These are phyloP conservation scores for Octonoba sinensis DNA, from an alignment of 2,888 invertebrate species.

Conservation along the genomic window DNA sequence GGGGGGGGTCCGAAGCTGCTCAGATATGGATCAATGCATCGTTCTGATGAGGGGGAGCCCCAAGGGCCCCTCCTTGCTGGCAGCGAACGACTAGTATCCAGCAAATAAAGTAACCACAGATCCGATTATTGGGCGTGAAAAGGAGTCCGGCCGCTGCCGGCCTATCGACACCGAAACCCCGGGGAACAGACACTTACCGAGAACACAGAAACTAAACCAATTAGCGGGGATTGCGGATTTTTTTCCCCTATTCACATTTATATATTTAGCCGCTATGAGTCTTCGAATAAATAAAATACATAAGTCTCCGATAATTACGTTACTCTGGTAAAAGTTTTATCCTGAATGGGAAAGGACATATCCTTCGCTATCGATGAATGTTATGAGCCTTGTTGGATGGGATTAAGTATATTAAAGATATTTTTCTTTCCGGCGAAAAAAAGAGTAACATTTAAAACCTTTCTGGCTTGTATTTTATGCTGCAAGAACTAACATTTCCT, in stretches of 20 bases:
- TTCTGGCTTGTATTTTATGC: too few species aligned
- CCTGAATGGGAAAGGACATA: constrained; percentile 14
- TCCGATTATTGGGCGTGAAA: constrained; percentile 52
- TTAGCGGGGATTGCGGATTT: constrained; percentile 32
- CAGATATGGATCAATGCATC: constrained; percentile 30
- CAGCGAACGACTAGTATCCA: constrained; percentile 46
- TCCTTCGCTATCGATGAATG: too few species aligned
- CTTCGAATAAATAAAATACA: constrained; percentile 26
- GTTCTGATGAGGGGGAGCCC: constrained; percentile 46
- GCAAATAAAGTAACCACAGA: constrained; percentile 61
- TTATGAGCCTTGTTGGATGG: too few species aligned
- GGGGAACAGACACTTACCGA: constrained; percentile 39
- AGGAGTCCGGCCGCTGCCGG: constrained; percentile 43
- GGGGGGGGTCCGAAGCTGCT: background rate
- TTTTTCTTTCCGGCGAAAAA: too few species aligned
- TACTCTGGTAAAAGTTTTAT: constrained; percentile 31
- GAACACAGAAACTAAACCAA: constrained; percentile 45
- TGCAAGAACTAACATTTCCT: too few species aligned
- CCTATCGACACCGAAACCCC: constrained; percentile 41
- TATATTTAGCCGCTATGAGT: constrained; percentile 4
- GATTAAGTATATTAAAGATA: too few species aligned
- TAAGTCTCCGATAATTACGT: constrained; percentile 36
- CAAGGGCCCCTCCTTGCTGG: constrained; percentile 18
- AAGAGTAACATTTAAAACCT: too few species aligned
- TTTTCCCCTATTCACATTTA: constrained; percentile 9